Conservation (phyloP, 2,888 invertebrate genomes). For the Deilephila elpenor region DNA sequence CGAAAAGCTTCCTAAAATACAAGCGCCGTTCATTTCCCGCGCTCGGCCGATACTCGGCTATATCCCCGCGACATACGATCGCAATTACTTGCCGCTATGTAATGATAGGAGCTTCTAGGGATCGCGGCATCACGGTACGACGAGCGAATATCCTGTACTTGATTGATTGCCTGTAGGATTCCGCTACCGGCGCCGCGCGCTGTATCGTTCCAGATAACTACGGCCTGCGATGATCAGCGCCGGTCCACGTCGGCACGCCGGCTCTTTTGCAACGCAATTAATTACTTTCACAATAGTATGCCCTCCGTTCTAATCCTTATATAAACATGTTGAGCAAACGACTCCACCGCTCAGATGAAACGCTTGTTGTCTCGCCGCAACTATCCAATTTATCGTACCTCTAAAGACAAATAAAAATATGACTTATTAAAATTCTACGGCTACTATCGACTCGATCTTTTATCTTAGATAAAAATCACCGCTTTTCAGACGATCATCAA, state of each 20-base stretch:
- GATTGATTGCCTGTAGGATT: slow-evolving; percentile 60
- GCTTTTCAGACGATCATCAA: slow-evolving; percentile 78
- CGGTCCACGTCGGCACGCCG: neutral
- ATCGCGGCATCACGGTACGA: slow-evolving; percentile 76
- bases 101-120: slow-evolving; percentile 60
- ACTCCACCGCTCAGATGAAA: slow-evolving; percentile 14
- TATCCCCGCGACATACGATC: slow-evolving; percentile 55
- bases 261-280: slow-evolving; percentile 20
- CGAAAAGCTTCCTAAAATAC: slow-evolving; percentile 83
- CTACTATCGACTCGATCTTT: slow-evolving; percentile 74
- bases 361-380: slow-evolving; percentile 27
- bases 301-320: slow-evolving; percentile 1
- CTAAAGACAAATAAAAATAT: slow-evolving; percentile 59
- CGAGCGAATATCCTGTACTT: slow-evolving; percentile 80
- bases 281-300: slow-evolving; percentile 22
- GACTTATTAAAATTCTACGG: slow-evolving; percentile 67
- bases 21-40: slow-evolving; percentile 65
- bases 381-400: slow-evolving; percentile 15
- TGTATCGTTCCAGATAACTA: slow-evolving; percentile 17
- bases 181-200: neutral
- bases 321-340: slow-evolving; percentile 17
- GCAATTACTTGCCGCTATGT: slow-evolving; percentile 46
- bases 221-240: neutral
- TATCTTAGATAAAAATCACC: slow-evolving; percentile 76
- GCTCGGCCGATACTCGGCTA: slow-evolving; percentile 58